Percentiles rank a stretch among this genome's conserved stretches.
phyloP scores from a whole-genome alignment of 2,888 invertebrate genomes.

The Choristoneura rosaceana region DNA sequence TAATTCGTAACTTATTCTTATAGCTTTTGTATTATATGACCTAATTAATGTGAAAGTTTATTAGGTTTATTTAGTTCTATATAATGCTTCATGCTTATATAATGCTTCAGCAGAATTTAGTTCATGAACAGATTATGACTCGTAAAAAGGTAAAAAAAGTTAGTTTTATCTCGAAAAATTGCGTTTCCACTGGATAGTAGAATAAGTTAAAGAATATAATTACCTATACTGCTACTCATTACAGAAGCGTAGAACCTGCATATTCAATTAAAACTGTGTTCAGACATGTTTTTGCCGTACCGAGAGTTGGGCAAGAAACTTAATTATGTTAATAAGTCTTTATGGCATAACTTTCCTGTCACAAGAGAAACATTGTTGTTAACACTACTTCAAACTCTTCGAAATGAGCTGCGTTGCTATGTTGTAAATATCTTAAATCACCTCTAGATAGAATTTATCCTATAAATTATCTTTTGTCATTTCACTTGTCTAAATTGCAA shows the following conservation, averaged over 20 bases:
- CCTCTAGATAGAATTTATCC: too few relatives aligned
- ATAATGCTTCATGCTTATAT: too few relatives aligned
- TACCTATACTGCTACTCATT: neutral
- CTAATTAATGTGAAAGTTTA: neutral
- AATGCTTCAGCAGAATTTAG: too few relatives aligned
- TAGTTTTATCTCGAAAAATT: too few relatives aligned
- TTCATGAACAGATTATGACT: too few relatives aligned
- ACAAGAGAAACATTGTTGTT: neutral
- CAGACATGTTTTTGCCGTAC: constrained; percentile 14
- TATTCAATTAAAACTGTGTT: constrained; percentile 11
- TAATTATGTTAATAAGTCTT: constrained; percentile 18
- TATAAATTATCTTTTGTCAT: too few relatives aligned
- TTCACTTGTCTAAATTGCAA: too few relatives aligned
- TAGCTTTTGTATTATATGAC: neutral
- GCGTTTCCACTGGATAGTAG: too few relatives aligned
- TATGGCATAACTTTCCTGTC: neutral
- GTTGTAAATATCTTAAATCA: too few relatives aligned
- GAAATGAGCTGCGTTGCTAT: neutral
- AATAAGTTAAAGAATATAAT: too few relatives aligned
- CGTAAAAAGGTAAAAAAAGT: too few relatives aligned
- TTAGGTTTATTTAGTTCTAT: too few relatives aligned
- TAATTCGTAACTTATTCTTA: neutral
- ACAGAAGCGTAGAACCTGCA: neutral
- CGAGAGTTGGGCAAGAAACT: constrained; percentile 12
- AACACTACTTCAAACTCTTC: neutral